Base-by-base conservation (phyloP, 2,888 invertebrate species). In the Cremastinae sp. region DNA sequence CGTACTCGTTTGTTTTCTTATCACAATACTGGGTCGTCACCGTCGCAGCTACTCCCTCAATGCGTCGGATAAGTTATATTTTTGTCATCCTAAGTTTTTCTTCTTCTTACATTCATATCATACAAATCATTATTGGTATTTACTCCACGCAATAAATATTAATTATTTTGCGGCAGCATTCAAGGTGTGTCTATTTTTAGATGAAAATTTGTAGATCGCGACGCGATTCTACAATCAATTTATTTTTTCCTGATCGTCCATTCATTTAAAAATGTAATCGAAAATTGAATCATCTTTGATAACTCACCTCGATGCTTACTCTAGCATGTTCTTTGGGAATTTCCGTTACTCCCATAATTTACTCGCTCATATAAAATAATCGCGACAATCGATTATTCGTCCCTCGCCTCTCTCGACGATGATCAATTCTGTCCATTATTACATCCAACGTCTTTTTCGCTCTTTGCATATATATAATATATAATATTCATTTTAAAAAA, bases 1-100 rank as follows among this genome's bases (percentile, higher is more conserved):
- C 55, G 51, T 12, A 51, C 61, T 59, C 8, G 53, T 69, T 18
- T 10, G 72, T 45, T 70, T 62, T 64, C 59, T 75, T 78, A 77
- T 82, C 83, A 83, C 83, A 83, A 85, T 83, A 83, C 78, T 83
- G 81, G 71, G 65, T 80, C 78, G 78, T 78, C 68, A 69, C 79
- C 71, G 72, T 51, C 58, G 56, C 58, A 65, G 18, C 18, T 55
- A 56, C 20, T 56, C 18, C 74, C 56, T 43, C n/a, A 78, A 62
- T 65, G 66, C 59, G 41, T 43, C 55, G 41, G 68, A 74, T 41
- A 49, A 45, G 45, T 72, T 55, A 18, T 47, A 5, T 65, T 59
- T 65, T 43, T 53, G n/a, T 64, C 51, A 22, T 20, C 16, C 12
- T 12, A 3, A 58, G 2, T 35, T 18, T 64, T 22, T 45, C 12